A percentile compares a stretch with the other conserved stretches of the same genome.
Evolutionary conservation across 1,140 invertebrate genomes (phyloP).

Genomic region (Tribolium castaneum): DNA sequence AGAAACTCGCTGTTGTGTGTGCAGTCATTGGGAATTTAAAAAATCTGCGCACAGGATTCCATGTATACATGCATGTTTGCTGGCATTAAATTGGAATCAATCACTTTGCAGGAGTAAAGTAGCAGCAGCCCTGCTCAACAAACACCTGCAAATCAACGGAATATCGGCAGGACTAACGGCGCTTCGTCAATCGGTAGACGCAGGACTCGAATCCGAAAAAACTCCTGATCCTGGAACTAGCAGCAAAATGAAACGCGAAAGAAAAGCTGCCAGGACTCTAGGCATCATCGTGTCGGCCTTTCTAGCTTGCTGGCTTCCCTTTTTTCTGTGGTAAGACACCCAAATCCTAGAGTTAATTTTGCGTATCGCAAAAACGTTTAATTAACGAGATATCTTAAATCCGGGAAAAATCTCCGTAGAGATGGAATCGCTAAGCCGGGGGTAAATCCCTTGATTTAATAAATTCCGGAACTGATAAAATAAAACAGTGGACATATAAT

Average conservation of each 20-base stretch:
- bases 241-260: slow-evolving; percentile 90
- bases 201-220: slow-evolving; percentile 68
- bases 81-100: slow-evolving; percentile 23
- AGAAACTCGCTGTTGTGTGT: neutral
- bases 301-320: slow-evolving; percentile 93
- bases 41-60: too few species aligned
- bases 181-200: slow-evolving; percentile 65
- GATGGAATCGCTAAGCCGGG: neutral
- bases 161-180: slow-evolving; percentile 77
- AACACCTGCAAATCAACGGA: slow-evolving; percentile 88
- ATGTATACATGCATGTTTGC: slow-evolving; percentile 8
- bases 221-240: slow-evolving; percentile 69
- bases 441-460: neutral
- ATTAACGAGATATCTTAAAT: neutral
- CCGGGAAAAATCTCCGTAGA: neutral
- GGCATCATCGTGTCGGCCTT: slow-evolving; percentile 97
- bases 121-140: slow-evolving; percentile 83
- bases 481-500: neutral
- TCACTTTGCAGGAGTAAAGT: slow-evolving; percentile 80
- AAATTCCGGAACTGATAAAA: neutral
- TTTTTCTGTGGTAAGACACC: slow-evolving; percentile 85
- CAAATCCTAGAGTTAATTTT: neutral
- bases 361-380: neutral
- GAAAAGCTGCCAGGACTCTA: slow-evolving; percentile 93
- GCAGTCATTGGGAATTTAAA: too few species aligned